A percentile compares a stretch with the other conserved stretches of the same genome.
Evolutionary conservation across 2,888 invertebrate genomes (phyloP).

Genomic region (Drosophila demipolita): DNA sequence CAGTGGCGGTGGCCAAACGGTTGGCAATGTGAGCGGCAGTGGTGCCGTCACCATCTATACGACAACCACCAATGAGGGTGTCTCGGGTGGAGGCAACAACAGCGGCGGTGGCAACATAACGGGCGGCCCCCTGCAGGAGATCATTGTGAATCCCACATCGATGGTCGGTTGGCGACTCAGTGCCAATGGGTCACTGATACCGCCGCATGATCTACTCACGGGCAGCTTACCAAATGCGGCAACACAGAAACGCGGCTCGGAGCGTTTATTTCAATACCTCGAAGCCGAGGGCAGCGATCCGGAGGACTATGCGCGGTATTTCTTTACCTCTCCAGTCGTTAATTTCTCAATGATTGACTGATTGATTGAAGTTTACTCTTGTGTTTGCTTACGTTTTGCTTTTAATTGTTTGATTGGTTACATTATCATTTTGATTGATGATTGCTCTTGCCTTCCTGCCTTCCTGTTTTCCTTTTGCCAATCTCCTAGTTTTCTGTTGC

Average conservation of each 20-base stretch:
- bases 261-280: slow-evolving; percentile 90
- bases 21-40: slow-evolving; percentile 78
- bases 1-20: slow-evolving; percentile 84
- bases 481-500: not conserved
- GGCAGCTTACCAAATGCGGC: slow-evolving; percentile 83
- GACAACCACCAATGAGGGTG: slow-evolving; percentile 83
- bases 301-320: slow-evolving; percentile 86
- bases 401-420: not conserved
- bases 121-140: slow-evolving; percentile 84
- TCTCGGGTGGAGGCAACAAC: slow-evolving; percentile 41
- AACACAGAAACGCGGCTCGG: slow-evolving; percentile 87
- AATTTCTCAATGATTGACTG: slow-evolving; percentile 5
- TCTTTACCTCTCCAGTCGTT: slow-evolving; percentile 7
- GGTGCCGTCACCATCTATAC: slow-evolving; percentile 84
- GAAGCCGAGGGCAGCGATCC: slow-evolving; percentile 91
- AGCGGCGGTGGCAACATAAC: slow-evolving; percentile 75
- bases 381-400: not conserved
- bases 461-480: not conserved
- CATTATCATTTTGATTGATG: not conserved
- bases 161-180: slow-evolving; percentile 85
- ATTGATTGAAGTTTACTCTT: slow-evolving; percentile 5
- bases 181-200: slow-evolving; percentile 84
- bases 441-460: not conserved
- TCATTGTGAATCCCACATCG: slow-evolving; percentile 84
- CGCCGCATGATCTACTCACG: slow-evolving; percentile 84